Base-by-base conservation (phyloP, 2,797 vertebrate species). In the Acrossocheilus fasciatus region DNA sequence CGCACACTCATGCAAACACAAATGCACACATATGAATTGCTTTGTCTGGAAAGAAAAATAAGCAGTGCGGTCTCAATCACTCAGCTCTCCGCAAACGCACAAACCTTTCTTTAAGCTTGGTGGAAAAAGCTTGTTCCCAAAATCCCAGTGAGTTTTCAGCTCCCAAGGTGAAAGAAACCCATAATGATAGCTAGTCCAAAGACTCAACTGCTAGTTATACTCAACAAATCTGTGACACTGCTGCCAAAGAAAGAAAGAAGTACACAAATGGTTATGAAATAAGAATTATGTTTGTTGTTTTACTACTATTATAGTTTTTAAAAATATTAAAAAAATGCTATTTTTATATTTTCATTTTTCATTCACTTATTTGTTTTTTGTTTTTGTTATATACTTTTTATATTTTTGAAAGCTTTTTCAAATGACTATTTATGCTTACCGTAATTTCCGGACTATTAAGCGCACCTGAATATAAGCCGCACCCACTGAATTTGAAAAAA, bases 41-140 rank as follows among this genome's bases (percentile, higher is more conserved):
- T 83, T 86, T 80, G 70, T 50, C 54, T 69, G 23, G 62, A 91
- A 82, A 86, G 43, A 84, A 77, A 70, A 89, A 84, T 86, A 82
- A 86, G 75, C 75, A 77, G 50, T 59, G 15, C 69, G 36, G 66
- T 50, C 68, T 59, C 26, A 39, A 36, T 87, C 72, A 86, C 69
- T 88, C 68, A 45, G 52, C 70, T 73, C 39, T 78, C 66, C 45
- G 62, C 70, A 72, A 82, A 81, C 20, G 57, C 75, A 57, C 52
- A n/a, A 73, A 41, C 30, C 30, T 43, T 70, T 54, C 43, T 70
- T 70, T 82, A 70, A 62, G 59, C 26, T 81, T 23, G 41, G 23
- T 39, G 30, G 64, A 54, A 45, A 69, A 81, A 36, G 15, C 6
- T 41, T 41, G 23, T 12, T 82, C 7, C 36, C 50, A 54, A n/a